These are phyloP conservation scores for Nyctibius grandis DNA, from an alignment of 2,797 vertebrate genomes.

Conservation along the genomic window DNA sequence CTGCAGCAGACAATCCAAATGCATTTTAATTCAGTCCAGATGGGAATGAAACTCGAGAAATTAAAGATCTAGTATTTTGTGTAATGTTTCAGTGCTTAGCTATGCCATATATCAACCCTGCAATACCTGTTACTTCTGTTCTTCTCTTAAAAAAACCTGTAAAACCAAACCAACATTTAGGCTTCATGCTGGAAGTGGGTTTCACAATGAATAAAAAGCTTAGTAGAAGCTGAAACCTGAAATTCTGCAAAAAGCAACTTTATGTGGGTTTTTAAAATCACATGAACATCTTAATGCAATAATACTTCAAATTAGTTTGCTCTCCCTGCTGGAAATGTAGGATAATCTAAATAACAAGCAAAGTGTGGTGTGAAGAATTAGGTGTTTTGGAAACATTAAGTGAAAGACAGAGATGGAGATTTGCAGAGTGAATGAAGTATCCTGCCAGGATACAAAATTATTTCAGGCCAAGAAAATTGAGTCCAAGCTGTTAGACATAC, in stretches of 20 bases:
- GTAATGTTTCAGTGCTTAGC: background rate
- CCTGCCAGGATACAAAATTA: constrained; percentile 12
- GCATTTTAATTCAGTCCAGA: background rate
- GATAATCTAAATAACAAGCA: background rate
- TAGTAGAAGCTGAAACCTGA: background rate
- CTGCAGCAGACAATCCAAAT: background rate
- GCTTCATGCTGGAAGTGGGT: background rate
- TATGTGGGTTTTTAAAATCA: background rate
- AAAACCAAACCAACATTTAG: background rate
- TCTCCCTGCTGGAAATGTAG: background rate
- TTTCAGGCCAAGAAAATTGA: background rate
- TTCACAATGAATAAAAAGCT: background rate
- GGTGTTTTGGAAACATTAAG: constrained; percentile 6
- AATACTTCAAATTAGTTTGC: background rate
- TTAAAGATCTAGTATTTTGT: background rate
- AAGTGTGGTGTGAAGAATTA: background rate
- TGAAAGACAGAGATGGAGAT: constrained; percentile 2
- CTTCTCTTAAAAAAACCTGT: background rate
- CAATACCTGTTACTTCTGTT: background rate
- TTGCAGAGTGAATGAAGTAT: background rate
- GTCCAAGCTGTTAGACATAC: constrained; percentile 18
- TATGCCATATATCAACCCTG: background rate
- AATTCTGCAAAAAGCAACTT: background rate
- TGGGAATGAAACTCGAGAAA: background rate
- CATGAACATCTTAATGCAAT: background rate